Percentiles rank a stretch among this genome's conserved stretches.
Evolutionary conservation across 2,888 invertebrate genomes (phyloP).

Genomic region (Geotrupes spiniger): DNA sequence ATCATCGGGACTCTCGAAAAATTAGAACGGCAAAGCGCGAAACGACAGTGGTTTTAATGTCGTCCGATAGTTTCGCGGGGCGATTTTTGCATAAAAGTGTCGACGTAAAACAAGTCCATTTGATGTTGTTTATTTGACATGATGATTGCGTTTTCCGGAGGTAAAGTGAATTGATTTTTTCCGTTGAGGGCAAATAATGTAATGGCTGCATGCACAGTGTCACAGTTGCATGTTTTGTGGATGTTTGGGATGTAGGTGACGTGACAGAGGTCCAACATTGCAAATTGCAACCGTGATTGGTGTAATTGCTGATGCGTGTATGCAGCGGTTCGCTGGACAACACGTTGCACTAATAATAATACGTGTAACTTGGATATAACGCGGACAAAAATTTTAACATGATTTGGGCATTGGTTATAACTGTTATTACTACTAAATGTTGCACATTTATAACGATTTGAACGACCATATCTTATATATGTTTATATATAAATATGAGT

Average conservation of each 20-base stretch:
- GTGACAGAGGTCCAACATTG: slow-evolving; percentile 27
- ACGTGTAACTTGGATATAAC: slow-evolving; percentile 3
- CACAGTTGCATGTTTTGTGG: slow-evolving; percentile 19
- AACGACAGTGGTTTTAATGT: no score
- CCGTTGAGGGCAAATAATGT: no score
- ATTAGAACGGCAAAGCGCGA: background rate
- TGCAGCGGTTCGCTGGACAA: slow-evolving; percentile 8
- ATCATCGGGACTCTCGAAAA: slow-evolving; percentile 1
- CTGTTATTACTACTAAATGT: no score
- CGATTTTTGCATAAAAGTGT: no score
- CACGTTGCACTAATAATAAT: slow-evolving; percentile 7
- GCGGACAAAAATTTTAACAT: slow-evolving; percentile 1
- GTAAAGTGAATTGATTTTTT: no score
- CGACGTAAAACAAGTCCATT: slow-evolving; percentile 1
- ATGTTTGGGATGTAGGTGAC: slow-evolving; percentile 29
- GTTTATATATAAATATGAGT: no score
- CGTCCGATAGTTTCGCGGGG: no score
- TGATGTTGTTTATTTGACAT: slow-evolving; percentile 2
- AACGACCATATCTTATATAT: no score
- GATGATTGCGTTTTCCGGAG: no score
- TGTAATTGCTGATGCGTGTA: slow-evolving; percentile 31
- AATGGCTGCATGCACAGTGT: slow-evolving; percentile 6
- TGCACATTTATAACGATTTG: no score
- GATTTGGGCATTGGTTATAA: background rate
- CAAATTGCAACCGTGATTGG: slow-evolving; percentile 31